Evolutionary conservation across 2,113 vertebrate genomes (phyloP).

Genomic region (Micronycteris hirsuta): DNA sequence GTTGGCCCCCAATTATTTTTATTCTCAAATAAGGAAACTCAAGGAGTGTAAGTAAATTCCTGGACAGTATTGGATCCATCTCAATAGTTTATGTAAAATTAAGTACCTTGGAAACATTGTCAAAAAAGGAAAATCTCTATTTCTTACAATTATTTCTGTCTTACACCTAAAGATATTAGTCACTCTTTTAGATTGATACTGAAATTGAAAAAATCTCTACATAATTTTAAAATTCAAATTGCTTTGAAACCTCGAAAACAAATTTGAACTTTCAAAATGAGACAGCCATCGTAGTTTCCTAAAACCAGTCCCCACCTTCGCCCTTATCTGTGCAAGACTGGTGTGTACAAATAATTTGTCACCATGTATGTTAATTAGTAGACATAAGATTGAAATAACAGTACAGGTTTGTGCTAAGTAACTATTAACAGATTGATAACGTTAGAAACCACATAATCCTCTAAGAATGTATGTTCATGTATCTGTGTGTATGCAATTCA

Average conservation of each 20-base stretch:
- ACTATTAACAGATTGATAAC: conserved; percentile 67
- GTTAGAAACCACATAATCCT: conserved; percentile 55
- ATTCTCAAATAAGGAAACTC: conserved; percentile 14
- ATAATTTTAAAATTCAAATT: conserved; percentile 49
- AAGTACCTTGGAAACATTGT: neutral
- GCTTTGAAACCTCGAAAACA: neutral
- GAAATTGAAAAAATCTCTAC: neutral
- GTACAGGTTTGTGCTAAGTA: conserved; percentile 54
- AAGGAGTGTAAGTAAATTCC: conserved; percentile 16
- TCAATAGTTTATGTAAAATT: conserved; percentile 8
- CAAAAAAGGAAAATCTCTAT: conserved; percentile 19
- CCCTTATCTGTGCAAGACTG: conserved; percentile 55
- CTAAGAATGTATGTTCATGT: neutral
- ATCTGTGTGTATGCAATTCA: conserved; percentile 42
- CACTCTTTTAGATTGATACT: neutral
- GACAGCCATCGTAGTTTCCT: conserved; percentile 7
- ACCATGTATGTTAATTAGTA: neutral
- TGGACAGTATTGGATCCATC: neutral
- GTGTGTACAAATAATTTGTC: conserved; percentile 56
- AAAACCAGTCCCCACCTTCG: conserved; percentile 25
- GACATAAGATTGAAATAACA: conserved; percentile 40
- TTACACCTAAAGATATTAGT: neutral
- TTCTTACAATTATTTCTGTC: conserved; percentile 1
- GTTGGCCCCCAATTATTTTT: neutral
- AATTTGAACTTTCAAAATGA: conserved; percentile 18